These are phyloP conservation scores for Smutsia gigantea DNA, from an alignment of 2,797 vertebrate genomes.

Conservation along the genomic window DNA sequence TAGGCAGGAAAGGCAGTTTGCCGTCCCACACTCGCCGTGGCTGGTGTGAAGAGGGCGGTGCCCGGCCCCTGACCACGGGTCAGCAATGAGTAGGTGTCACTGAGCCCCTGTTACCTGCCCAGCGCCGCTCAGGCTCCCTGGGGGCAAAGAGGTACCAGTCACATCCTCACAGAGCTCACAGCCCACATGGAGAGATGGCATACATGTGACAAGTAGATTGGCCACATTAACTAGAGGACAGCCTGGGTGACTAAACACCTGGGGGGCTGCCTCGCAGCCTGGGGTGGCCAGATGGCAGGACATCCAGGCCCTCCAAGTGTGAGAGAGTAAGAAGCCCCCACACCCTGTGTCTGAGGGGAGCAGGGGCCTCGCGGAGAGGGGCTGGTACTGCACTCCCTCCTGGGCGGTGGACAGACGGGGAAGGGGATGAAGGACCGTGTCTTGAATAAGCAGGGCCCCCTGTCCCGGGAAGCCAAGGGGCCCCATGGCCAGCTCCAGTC, in stretches of 20 bases:
- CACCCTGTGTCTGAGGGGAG: no score
- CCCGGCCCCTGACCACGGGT: not conserved
- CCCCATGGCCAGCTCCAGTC: not conserved
- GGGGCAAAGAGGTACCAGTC: not conserved
- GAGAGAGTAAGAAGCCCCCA: not conserved
- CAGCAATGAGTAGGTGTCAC: not conserved
- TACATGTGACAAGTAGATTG: not conserved
- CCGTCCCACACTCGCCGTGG: accelerated
- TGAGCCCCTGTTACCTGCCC: not conserved
- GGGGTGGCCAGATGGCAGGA: not conserved
- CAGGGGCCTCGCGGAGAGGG: not conserved
- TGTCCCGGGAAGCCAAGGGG: not conserved
- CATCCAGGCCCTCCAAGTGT: not conserved
- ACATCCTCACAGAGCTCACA: not conserved
- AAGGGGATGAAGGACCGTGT: not conserved
- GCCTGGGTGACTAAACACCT: not conserved
- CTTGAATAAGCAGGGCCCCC: not conserved
- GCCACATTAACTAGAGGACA: accelerated
- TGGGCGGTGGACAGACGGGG: not conserved
- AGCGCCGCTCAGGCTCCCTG: not conserved
- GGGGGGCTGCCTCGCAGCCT: accelerated
- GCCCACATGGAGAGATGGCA: not conserved
- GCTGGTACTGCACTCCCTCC: not conserved
- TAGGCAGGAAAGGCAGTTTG: not conserved
- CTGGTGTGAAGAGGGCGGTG: accelerated